A percentile compares a stretch with the other conserved stretches of the same genome.
Evolutionary conservation across 2,797 vertebrate species (phyloP).

Genomic region (Taenioides sp.): DNA sequence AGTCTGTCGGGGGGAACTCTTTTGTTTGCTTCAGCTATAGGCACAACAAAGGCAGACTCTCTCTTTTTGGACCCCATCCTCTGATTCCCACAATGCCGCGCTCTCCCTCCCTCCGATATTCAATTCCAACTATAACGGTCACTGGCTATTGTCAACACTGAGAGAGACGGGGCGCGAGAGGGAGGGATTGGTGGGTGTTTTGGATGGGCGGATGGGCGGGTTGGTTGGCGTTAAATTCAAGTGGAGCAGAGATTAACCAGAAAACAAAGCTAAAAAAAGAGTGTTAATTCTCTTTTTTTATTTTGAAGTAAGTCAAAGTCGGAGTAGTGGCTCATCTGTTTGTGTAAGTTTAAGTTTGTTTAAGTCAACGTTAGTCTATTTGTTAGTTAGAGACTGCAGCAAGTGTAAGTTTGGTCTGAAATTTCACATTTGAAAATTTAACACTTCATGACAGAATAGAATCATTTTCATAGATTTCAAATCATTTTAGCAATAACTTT

Average conservation of each 20-base stretch:
- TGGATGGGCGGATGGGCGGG: conserved; percentile 12
- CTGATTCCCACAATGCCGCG: conserved; percentile 5
- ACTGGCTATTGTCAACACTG: conserved; percentile 36
- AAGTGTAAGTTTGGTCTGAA: neutral
- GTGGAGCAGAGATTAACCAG: conserved; percentile 36
- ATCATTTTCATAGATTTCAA: too few relatives aligned
- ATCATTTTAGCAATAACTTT: too few relatives aligned
- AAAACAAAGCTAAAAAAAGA: conserved; percentile 13
- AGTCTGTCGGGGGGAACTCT: conserved; percentile 43
- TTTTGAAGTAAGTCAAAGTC: conserved; percentile 35
- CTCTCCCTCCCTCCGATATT: conserved; percentile 26
- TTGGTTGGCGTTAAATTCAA: conserved; percentile 43
- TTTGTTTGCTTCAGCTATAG: conserved; percentile 52
- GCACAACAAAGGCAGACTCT: conserved; percentile 36
- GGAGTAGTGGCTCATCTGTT: conserved; percentile 19
- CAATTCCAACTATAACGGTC: conserved; percentile 42
- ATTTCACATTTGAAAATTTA: neutral
- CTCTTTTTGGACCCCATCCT: conserved; percentile 37
- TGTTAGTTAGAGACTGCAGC: neutral
- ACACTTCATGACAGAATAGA: too few relatives aligned
- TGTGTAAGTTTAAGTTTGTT: neutral
- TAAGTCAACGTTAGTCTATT: neutral
- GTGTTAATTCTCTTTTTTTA: conserved; percentile 19
- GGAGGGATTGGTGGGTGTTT: neutral
- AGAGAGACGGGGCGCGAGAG: neutral